Conservation (phyloP, 2,888 invertebrate genomes). For the Brachyptera putata region DNA sequence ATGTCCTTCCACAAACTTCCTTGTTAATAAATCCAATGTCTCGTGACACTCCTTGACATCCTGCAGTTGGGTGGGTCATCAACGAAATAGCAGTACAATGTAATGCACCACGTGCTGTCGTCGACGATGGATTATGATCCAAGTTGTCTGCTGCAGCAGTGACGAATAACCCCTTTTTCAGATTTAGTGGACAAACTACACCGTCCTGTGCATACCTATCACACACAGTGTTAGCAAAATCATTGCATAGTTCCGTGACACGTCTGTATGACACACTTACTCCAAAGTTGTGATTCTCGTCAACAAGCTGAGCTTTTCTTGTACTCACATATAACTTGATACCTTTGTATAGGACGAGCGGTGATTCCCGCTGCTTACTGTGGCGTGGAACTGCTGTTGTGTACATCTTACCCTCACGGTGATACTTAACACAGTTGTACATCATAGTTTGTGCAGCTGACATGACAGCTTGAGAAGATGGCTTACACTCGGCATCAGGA, state of each 20-base stretch:
- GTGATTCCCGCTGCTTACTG: too few relatives aligned
- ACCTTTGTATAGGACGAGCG: too few relatives aligned
- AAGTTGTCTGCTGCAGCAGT: slow-evolving; percentile 12
- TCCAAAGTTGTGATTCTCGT: slow-evolving; percentile 1
- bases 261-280: slow-evolving; percentile 14
- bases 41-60: too few relatives aligned
- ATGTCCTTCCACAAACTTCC: too few relatives aligned
- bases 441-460: too few relatives aligned
- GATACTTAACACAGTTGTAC: too few relatives aligned
- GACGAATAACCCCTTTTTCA: neutral
- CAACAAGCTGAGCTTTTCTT: neutral
- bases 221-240: neutral
- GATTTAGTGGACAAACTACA: neutral
- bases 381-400: too few relatives aligned
- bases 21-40: too few relatives aligned
- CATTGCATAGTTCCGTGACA: slow-evolving; percentile 6
- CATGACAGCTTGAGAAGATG: too few relatives aligned
- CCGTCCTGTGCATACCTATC: neutral
- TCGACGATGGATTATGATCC: slow-evolving; percentile 6
- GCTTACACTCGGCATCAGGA: too few relatives aligned
- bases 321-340: too few relatives aligned
- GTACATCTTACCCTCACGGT: too few relatives aligned
- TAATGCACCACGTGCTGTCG: slow-evolving; percentile 15
- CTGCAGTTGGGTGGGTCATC: slow-evolving; percentile 20
- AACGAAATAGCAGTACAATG: slow-evolving; percentile 6